Base-by-base conservation (phyloP, 2,113 vertebrate species). In the Semnornis frantzii region DNA sequence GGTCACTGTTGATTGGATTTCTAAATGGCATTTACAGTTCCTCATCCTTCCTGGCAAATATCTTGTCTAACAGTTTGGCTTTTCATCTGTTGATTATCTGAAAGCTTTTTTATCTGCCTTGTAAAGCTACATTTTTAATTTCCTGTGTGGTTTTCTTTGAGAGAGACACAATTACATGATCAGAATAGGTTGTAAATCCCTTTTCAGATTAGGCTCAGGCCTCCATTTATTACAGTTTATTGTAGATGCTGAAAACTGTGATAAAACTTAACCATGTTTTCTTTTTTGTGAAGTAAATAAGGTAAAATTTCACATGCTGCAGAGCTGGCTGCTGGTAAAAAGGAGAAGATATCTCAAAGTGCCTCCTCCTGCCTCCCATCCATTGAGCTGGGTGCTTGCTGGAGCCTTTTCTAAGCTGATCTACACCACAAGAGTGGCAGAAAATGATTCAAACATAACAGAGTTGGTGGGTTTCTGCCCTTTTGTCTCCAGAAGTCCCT, bases 1-100 rank as follows among this genome's bases (percentile, higher is more conserved):
- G 44, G 77, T 92, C 77, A 54, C 68, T 77, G 24, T 91, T 91
- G 72, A 91, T 75, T 95, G 58, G 80, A 52, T 95, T 96, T 78
- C 59, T 77, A 76, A 87, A 66, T 68, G 87, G 59, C 33, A 46
- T 82, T 85, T 85, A 48, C 33, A 82, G 28, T 65, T 82, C 85
- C 65, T 74, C 2, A 0, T 91, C 18, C 48, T 90, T 75, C 85
- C 25, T 60, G 68, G 33, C 42, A 85, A 92, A 68, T 74, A 65
- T 23, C 18, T 85, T 85, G 48, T 69, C 24, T 81, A 78, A 85
- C 62, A 83, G 18, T 59, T 59, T 50, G 76, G 42, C 57, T 23
- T 89, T 52, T 39, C 46, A 19, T 77, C 33, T 79, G 0, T 85
- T 82, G 68, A 89, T 93, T 93, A 66, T 76, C 63, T 91, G 33